A percentile compares a stretch with the other conserved stretches of the same genome.
These are phyloP conservation scores for Gymnoscopelus braueri DNA, from an alignment of 2,797 vertebrate species.

Conservation along the genomic window DNA sequence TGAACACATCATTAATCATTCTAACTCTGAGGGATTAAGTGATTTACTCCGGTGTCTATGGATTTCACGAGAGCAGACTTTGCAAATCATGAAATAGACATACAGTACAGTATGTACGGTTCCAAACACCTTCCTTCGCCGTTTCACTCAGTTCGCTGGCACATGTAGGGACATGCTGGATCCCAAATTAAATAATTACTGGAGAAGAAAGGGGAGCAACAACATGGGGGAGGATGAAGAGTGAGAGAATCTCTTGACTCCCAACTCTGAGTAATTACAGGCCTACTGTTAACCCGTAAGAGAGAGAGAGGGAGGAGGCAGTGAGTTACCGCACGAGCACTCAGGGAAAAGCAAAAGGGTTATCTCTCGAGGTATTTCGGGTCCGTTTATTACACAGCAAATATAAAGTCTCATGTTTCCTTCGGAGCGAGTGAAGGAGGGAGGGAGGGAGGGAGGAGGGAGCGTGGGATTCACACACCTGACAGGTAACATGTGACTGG, in stretches of 20 bases:
- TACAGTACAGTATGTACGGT: too few relatives aligned
- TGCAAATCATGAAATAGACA: too few relatives aligned
- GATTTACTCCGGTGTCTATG: slow-evolving; percentile 19
- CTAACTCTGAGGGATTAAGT: neutral
- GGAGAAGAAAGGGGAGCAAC: slow-evolving; percentile 21
- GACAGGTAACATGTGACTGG: slow-evolving; percentile 16
- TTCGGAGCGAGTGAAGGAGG: neutral
- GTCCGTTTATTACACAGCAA: slow-evolving; percentile 2
- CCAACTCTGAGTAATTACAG: slow-evolving; percentile 8
- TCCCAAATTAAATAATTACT: slow-evolving; percentile 12
- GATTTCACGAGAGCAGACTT: neutral
- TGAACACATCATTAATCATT: slow-evolving; percentile 32
- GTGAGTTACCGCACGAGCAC: neutral
- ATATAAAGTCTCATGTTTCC: neutral
- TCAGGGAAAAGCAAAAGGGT: neutral
- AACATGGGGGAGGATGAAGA: slow-evolving; percentile 18
- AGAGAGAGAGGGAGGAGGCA: slow-evolving; percentile 5
- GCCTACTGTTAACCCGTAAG: slow-evolving; percentile 24
- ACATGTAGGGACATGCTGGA: slow-evolving; percentile 7
- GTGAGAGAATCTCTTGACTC: slow-evolving; percentile 3
- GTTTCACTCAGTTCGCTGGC: neutral
- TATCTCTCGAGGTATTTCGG: slow-evolving; percentile 1
- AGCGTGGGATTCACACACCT: slow-evolving; percentile 5
- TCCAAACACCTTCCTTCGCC: neutral
- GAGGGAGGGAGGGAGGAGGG: neutral